Evolutionary conservation across 2,797 vertebrate species (phyloP).

Genomic region (Bucorvus abyssinicus): DNA sequence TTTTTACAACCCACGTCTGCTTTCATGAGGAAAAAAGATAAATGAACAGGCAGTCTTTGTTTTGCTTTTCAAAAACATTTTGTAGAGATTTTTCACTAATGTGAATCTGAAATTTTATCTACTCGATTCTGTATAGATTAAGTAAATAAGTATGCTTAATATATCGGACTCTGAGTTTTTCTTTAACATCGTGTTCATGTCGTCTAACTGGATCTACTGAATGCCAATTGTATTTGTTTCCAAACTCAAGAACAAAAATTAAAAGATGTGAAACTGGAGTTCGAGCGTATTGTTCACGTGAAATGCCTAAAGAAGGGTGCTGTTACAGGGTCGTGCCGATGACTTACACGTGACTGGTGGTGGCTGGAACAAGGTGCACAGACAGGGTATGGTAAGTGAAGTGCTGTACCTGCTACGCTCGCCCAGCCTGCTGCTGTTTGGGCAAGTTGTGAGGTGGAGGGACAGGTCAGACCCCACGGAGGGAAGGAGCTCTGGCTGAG

Average conservation of each 20-base stretch:
- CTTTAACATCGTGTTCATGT: slow-evolving; percentile 6
- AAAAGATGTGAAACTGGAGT: background rate
- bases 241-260: background rate
- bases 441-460: accelerated
- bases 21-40: slow-evolving; percentile 83
- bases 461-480: background rate
- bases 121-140: slow-evolving; percentile 82
- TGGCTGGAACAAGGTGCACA: accelerated
- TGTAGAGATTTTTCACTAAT: slow-evolving; percentile 92
- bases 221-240: background rate
- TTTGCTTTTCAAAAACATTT: slow-evolving; percentile 96
- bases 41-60: slow-evolving; percentile 84
- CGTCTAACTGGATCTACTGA: background rate
- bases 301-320: background rate
- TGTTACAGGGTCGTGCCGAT: accelerated
- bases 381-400: accelerated
- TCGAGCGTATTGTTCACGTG: accelerated
- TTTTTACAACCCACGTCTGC: slow-evolving; percentile 83
- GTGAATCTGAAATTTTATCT: slow-evolving; percentile 85
- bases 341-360: accelerated
- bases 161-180: slow-evolving; percentile 74
- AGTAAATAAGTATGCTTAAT: slow-evolving; percentile 84
- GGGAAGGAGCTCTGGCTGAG: background rate
- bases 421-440: accelerated
- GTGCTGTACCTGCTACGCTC: accelerated